A percentile compares a stretch with the other conserved stretches of the same genome.
Evolutionary conservation across 2,797 vertebrate species (phyloP).

Genomic region (Bucorvus abyssinicus): DNA sequence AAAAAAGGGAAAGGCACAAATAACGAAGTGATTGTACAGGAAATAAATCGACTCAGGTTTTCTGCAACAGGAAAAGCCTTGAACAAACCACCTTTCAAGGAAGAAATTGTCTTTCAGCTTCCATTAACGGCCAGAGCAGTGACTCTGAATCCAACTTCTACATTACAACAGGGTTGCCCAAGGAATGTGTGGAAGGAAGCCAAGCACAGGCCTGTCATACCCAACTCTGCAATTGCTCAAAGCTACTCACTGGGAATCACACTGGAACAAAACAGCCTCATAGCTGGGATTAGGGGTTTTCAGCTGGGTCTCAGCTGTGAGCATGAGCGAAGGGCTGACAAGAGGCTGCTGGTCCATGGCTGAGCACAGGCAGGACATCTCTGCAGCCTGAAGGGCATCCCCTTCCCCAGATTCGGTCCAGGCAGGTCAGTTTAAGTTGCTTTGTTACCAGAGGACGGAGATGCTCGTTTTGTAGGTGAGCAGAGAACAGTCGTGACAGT

Average conservation of each 20-base stretch:
- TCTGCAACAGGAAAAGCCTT: not conserved
- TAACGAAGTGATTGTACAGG: not conserved
- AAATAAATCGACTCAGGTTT: not conserved
- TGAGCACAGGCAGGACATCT: not conserved
- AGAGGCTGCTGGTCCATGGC: not conserved
- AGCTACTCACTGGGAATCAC: not conserved
- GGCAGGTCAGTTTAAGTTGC: not conserved
- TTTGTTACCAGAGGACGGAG: not conserved
- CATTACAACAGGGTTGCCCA: not conserved
- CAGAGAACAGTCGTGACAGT: not conserved
- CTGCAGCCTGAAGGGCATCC: not conserved
- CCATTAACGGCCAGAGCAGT: not conserved
- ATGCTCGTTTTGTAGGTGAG: not conserved
- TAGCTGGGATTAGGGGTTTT: not conserved
- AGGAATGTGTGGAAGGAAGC: not conserved
- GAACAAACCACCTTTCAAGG: not conserved
- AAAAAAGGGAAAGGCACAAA: not conserved
- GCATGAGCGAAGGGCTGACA: not conserved
- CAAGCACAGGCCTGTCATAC: not conserved
- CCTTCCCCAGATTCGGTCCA: not conserved
- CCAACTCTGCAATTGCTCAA: not conserved
- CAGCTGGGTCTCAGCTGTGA: not conserved
- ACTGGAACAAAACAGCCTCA: not conserved
- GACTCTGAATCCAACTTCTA: not conserved
- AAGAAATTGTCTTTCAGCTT: not conserved